phyloP scores from a whole-genome alignment of 2,113 vertebrate species.

The Bolborhynchus lineola region DNA sequence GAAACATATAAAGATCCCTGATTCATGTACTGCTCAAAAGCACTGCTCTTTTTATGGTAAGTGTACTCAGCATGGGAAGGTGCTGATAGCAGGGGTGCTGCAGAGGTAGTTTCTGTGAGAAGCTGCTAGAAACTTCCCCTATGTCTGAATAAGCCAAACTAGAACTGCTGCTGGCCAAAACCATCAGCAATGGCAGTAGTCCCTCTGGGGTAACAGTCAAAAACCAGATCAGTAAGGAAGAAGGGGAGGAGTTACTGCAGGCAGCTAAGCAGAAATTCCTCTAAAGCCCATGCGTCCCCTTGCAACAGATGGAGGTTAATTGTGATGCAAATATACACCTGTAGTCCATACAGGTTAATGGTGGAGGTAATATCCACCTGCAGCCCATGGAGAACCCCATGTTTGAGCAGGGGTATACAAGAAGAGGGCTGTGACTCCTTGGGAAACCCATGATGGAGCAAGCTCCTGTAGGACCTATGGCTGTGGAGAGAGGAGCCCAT shows the following conservation, averaged over 20 bases:
- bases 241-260: background rate
- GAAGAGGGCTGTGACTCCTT: background rate
- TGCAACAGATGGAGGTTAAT: background rate
- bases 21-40: background rate
- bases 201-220: background rate
- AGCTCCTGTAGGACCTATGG: background rate
- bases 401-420: background rate
- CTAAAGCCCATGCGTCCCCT: background rate
- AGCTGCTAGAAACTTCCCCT: background rate
- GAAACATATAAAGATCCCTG: background rate
- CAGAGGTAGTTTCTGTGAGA: background rate
- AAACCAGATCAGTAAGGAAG: no score
- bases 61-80: background rate
- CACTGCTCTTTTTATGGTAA: background rate
- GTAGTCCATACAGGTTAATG: background rate
- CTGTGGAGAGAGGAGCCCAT: background rate
- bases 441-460: background rate
- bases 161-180: background rate
- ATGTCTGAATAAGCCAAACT: rapidly evolving
- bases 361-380: background rate
- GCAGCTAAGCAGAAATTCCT: background rate
- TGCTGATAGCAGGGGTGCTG: background rate
- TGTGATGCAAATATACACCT: background rate
- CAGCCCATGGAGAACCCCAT: background rate
- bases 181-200: background rate